phyloP scores from a whole-genome alignment of 2,888 invertebrate genomes.

The Stramonita haemastoma region DNA sequence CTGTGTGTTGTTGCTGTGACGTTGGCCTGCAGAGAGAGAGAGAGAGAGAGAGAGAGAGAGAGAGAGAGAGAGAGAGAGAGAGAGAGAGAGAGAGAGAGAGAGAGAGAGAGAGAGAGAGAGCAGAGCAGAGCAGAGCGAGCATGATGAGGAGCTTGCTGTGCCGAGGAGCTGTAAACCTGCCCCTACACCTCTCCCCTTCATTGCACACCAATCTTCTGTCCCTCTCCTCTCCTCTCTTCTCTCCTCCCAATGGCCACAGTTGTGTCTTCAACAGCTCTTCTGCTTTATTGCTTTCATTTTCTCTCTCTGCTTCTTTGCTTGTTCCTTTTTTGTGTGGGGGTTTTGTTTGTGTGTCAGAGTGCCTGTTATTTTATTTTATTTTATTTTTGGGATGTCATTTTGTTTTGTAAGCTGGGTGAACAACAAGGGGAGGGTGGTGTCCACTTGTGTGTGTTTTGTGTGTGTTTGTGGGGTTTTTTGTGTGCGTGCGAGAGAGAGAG shows the following conservation, averaged over 20 bases:
- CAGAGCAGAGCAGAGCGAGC: not conserved
- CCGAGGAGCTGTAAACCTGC: not conserved
- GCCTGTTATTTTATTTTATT: no score
- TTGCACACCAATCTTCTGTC: no score
- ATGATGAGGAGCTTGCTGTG: not conserved
- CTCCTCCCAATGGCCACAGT: no score
- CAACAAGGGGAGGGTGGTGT: not conserved
- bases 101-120: not conserved
- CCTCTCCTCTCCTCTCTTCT: no score
- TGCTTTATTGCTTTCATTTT: not conserved
- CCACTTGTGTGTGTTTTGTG: not conserved
- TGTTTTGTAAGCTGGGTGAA: not conserved
- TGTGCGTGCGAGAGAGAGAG: not conserved
- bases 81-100: constrained; percentile 12
- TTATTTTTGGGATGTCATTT: no score
- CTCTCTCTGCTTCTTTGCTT: not conserved
- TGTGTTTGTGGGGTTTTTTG: not conserved
- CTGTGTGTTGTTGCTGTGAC: not conserved
- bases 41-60: not conserved
- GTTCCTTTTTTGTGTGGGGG: not conserved
- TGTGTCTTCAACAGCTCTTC: not conserved
- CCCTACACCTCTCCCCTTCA: no score
- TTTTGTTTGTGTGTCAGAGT: no score
- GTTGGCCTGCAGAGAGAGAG: not conserved
- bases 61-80: not conserved